A percentile compares a stretch with the other conserved stretches of the same genome.
These are phyloP conservation scores for Alfaro cultratus DNA, from an alignment of 2,797 vertebrate species.

Conservation along the genomic window DNA sequence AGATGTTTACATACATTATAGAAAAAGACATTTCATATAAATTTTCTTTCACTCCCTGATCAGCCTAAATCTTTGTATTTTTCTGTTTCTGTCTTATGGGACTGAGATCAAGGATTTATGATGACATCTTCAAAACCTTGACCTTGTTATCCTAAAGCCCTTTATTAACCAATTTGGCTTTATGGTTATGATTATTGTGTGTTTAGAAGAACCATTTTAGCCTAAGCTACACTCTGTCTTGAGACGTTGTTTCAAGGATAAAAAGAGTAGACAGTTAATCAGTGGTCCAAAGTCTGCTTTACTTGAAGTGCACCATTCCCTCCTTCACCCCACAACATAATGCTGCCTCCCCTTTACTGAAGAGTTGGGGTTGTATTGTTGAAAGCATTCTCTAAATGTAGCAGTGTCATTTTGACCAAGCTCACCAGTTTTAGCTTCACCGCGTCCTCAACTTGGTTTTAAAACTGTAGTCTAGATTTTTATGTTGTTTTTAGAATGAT, in stretches of 20 bases:
- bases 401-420: background rate
- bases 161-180: background rate
- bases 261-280: background rate
- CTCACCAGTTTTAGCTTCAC: background rate
- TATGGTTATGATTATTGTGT: background rate
- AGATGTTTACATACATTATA: conserved; percentile 1
- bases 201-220: background rate
- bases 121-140: background rate
- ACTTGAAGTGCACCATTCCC: background rate
- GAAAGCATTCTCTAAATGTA: background rate
- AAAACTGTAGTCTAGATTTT: background rate
- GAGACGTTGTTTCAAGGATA: background rate
- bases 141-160: background rate
- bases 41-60: background rate
- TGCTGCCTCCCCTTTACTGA: background rate
- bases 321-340: background rate
- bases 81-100: background rate
- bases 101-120: background rate
- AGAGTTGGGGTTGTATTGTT: background rate
- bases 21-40: background rate
- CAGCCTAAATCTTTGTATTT: background rate
- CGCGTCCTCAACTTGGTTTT: background rate
- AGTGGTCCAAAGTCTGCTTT: background rate
- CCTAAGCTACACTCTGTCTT: background rate
- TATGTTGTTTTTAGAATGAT: background rate